Conservation (phyloP, 2,797 vertebrate species). For the Etheostoma perlongum region DNA sequence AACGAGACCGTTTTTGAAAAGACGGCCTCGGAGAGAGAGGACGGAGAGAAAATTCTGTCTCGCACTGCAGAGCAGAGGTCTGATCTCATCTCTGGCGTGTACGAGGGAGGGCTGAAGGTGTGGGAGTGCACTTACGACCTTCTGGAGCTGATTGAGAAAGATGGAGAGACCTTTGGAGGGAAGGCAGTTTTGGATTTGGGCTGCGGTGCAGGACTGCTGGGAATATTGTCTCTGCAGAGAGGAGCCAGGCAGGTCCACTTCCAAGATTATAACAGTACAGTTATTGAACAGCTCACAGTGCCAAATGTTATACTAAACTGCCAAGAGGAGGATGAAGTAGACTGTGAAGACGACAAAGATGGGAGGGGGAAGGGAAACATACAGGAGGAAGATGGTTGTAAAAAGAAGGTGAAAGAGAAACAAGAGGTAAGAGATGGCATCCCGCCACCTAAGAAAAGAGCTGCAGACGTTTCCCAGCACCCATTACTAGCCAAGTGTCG, state of each 20-base stretch:
- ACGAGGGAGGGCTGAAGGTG: slow-evolving; percentile 97
- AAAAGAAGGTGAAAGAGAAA: slow-evolving; percentile 35
- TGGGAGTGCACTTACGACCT: slow-evolving; percentile 99
- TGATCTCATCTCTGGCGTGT: slow-evolving; percentile 95
- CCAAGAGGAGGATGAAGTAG: slow-evolving; percentile 57
- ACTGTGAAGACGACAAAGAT: slow-evolving; percentile 62
- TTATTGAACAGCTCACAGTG: slow-evolving; percentile 93
- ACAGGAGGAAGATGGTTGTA: slow-evolving; percentile 7
- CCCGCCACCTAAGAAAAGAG: slow-evolving; percentile 73
- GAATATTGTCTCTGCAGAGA: slow-evolving; percentile 88
- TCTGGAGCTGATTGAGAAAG: slow-evolving; percentile 85
- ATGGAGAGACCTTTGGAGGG: slow-evolving; percentile 83
- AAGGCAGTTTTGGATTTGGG: slow-evolving; percentile 93
- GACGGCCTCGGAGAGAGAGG: slow-evolving; percentile 79
- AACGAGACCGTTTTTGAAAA: slow-evolving; percentile 86
- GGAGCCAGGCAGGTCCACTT: slow-evolving; percentile 90
- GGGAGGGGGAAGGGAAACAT: slow-evolving; percentile 39
- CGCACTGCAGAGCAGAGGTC: slow-evolving; percentile 86
- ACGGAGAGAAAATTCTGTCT: slow-evolving; percentile 86
- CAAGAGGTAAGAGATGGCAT: slow-evolving; percentile 24
- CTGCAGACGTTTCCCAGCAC: slow-evolving; percentile 54
- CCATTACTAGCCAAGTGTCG: slow-evolving; percentile 78
- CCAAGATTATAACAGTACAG: slow-evolving; percentile 96
- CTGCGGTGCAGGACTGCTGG: slow-evolving; percentile 94
- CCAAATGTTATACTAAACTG: slow-evolving; percentile 90